Conservation (phyloP, 2,888 invertebrate species). For the Lepidocyrtoides sp. region DNA sequence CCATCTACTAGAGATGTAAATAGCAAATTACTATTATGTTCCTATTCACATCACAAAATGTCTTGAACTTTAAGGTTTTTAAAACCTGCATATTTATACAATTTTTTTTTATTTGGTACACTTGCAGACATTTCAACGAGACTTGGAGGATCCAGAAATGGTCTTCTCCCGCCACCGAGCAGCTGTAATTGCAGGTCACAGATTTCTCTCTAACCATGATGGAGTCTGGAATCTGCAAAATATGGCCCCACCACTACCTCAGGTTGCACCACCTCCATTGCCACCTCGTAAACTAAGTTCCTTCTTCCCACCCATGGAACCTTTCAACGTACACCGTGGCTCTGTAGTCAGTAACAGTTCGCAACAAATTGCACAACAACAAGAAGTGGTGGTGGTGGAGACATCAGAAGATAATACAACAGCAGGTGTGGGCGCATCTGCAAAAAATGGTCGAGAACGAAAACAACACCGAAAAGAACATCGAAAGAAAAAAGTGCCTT, state of each 20-base stretch:
- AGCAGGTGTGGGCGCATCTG: not conserved
- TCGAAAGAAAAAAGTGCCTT: constrained; percentile 18
- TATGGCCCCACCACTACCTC: constrained; percentile 58
- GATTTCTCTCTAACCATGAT: constrained; percentile 59
- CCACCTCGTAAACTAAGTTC: constrained; percentile 58
- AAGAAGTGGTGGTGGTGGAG: not conserved
- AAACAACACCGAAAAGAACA: not conserved
- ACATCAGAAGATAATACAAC: not conserved
- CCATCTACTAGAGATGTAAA: constrained; percentile 22
- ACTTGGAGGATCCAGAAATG: constrained; percentile 63
- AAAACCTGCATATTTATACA: no score
- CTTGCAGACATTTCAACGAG: constrained; percentile 44
- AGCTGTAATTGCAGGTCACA: constrained; percentile 71
- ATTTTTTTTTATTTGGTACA: no score
- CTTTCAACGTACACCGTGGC: not conserved
- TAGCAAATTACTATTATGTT: no score
- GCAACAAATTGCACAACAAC: not conserved
- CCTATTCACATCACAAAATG: no score
- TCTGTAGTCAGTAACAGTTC: constrained; percentile 34
- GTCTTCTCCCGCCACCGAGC: constrained; percentile 73
- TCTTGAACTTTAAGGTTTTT: no score
- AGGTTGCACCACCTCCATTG: constrained; percentile 52
- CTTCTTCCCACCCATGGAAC: constrained; percentile 73
- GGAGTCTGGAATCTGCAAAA: constrained; percentile 66
- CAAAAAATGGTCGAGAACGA: constrained; percentile 2